A percentile compares a stretch with the other conserved stretches of the same genome.
phyloP scores from a whole-genome alignment of 2,113 vertebrate genomes.

The Xiphorhynchus elegans region DNA sequence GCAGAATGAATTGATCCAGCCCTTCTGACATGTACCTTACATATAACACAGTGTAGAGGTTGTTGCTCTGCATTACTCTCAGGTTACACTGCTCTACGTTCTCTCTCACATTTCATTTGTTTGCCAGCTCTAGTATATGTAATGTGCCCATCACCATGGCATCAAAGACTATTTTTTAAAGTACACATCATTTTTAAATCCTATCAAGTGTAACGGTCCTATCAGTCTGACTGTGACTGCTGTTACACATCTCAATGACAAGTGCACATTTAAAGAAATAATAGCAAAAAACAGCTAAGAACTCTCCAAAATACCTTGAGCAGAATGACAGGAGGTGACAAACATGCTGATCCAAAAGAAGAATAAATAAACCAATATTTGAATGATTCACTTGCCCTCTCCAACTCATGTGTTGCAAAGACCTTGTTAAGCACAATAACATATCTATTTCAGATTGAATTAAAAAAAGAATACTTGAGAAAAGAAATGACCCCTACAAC shows the following conservation, averaged over 20 bases:
- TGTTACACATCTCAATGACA: conserved; percentile 36
- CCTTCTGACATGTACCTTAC: background rate
- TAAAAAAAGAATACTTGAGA: background rate
- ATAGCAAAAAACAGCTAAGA: conserved; percentile 1
- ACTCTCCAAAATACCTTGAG: background rate
- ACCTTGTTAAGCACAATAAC: conserved; percentile 5
- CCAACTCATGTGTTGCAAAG: background rate
- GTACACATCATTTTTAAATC: conserved; percentile 60
- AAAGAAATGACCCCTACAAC: conserved; percentile 50
- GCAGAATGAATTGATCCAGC: background rate
- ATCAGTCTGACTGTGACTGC: conserved; percentile 46
- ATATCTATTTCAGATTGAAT: background rate
- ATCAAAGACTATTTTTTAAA: conserved; percentile 58
- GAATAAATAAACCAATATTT: background rate
- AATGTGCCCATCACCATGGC: conserved; percentile 33
- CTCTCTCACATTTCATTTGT: background rate
- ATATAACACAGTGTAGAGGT: background rate
- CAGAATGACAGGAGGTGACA: background rate
- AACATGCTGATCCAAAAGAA: background rate
- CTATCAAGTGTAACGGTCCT: conserved; percentile 41
- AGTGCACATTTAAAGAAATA: conserved; percentile 34
- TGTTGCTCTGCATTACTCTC: conserved; percentile 16
- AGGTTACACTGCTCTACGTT: background rate
- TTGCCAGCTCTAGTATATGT: background rate
- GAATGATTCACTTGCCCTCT: background rate